Base-by-base conservation (phyloP, 2,797 vertebrate species). In the Gila robusta region DNA sequence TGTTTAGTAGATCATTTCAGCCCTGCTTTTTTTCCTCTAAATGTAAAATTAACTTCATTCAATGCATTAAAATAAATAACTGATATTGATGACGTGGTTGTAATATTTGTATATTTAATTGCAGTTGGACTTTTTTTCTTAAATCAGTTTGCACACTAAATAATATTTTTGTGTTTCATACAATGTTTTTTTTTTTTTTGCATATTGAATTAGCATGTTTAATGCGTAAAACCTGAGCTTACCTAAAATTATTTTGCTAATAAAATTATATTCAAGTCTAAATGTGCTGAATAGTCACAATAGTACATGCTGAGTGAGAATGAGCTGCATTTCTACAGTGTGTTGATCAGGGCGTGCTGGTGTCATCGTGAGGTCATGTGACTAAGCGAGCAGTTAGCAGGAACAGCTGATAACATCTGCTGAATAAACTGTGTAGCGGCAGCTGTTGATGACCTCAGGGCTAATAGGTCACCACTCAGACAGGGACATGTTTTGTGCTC, bases 371-470 rank as follows among this genome's bases (percentile, higher is more conserved):
- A 70, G 49, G 12, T 59, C 66, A 70, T 39, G 23, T 54, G 62
- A 67, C 59, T 54, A 17, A 16, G 12, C 0, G 10, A 67, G 62
- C 64, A 17, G 14, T 32, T 85, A 67, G 21, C 41, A n/a, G 39
- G 56, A 59, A 12, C 47, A 32, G n/a, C 64, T 79, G 66, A 85
- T 78, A 47, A 70, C 39, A 72, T 79, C 52, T 79, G 76, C 39
- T 71, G 54, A 59, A 73, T 41, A 32, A 79, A 85, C 76, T 62
- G 74, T 79, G 26, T 62, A 47, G 67, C 4, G 11, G 28, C 39
- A 78, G 83, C 83, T 26, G 66, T 28, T 85, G 56, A 41, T 84
- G 74, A 84, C 64, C 64, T 79, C 35, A 16, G n/a, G 35, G n/a
- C 44, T 56, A 59, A 79, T n/a, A 52, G 59, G 28, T 28, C 62